These are phyloP conservation scores for Tetramorium bicarinatum DNA, from an alignment of 2,888 invertebrate genomes.

Conservation along the genomic window DNA sequence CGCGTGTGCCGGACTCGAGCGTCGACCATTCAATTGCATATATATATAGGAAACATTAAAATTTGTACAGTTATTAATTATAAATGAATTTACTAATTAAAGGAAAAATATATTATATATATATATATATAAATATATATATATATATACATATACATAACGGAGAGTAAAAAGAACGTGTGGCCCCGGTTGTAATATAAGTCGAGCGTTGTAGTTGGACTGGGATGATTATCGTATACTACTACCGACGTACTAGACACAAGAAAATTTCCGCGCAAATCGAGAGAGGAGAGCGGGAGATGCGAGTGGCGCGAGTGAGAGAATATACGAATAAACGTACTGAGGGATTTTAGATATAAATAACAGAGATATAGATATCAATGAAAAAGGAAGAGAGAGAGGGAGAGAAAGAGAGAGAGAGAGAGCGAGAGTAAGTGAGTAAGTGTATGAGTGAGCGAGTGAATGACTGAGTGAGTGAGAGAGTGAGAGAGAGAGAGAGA, in stretches of 20 bases:
- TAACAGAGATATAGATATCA: slow-evolving; percentile 72
- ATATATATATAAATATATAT: slow-evolving; percentile 79
- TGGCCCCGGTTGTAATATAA: slow-evolving; percentile 79
- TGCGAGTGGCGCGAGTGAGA: slow-evolving; percentile 46
- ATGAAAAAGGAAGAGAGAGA: slow-evolving; percentile 25
- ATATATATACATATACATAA: slow-evolving; percentile 75
- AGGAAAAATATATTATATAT: slow-evolving; percentile 76
- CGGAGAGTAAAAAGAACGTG: slow-evolving; percentile 70
- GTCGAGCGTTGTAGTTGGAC: slow-evolving; percentile 73
- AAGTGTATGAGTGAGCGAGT: neutral
- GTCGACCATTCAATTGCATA: slow-evolving; percentile 83
- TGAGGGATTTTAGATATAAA: slow-evolving; percentile 71
- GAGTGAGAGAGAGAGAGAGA: neutral
- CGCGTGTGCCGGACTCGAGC: slow-evolving; percentile 81
- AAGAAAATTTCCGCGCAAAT: slow-evolving; percentile 38
- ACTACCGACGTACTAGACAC: slow-evolving; percentile 60
- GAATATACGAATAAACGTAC: slow-evolving; percentile 61
- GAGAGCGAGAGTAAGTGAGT: neutral
- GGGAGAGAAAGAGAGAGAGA: slow-evolving; percentile 27
- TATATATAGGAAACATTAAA: slow-evolving; percentile 85
- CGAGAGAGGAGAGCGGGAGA: slow-evolving; percentile 27
- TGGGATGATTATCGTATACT: slow-evolving; percentile 70
- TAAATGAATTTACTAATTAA: slow-evolving; percentile 86
- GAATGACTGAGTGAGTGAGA: neutral
- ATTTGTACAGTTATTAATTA: slow-evolving; percentile 86